Base-by-base conservation (phyloP, 2,888 invertebrate species). In the Drosophila atripex region DNA sequence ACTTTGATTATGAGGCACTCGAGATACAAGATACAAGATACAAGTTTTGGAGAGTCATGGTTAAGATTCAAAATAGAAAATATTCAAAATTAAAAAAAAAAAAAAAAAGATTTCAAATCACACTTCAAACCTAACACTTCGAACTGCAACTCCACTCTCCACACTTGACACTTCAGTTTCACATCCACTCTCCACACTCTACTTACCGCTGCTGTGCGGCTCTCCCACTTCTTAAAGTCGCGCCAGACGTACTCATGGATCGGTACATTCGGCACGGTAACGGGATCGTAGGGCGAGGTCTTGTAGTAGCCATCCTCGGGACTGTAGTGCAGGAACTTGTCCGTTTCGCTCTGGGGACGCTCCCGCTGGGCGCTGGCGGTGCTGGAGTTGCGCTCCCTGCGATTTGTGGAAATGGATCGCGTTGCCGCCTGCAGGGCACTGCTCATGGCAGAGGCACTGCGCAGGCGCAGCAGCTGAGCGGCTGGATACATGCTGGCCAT, bases 181-280 rank as follows among this genome's bases (percentile, higher is more conserved):
- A 6, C 7, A 49, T 52, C 23, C 35, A 38, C n/a, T 56, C 23
- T n/a, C 3, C 12, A 12, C 30, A 11, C 11, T 3, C 30, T 3
- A 93, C 94, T 93, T 89, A 95, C 95, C 88, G 94, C 76, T 35
- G 94, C 93, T 5, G 93, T 93, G 74, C 93, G 92, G 58, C 94
- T 92, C 4, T 94, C 93, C 94, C 95, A 95, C 90, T 92, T 93
- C 18, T 94, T 93, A 52, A 94, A 82, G 84, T 94, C 79, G 16
- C 80, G 84, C 94, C 94, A 95, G 3, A 95, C 91, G 71, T 93
- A 94, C 76, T 95, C 93, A 57, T 94, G 92, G 54, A 95, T 66
- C 1, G 93, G 92, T 14, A 92, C 83, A 72, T 94, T 93, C 0
- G 93, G 93, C 7, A 71, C 41, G 11, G 92, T 90, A 3, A 94